phyloP scores from a whole-genome alignment of 2,797 vertebrate species.

The Spondyliosoma cantharus region DNA sequence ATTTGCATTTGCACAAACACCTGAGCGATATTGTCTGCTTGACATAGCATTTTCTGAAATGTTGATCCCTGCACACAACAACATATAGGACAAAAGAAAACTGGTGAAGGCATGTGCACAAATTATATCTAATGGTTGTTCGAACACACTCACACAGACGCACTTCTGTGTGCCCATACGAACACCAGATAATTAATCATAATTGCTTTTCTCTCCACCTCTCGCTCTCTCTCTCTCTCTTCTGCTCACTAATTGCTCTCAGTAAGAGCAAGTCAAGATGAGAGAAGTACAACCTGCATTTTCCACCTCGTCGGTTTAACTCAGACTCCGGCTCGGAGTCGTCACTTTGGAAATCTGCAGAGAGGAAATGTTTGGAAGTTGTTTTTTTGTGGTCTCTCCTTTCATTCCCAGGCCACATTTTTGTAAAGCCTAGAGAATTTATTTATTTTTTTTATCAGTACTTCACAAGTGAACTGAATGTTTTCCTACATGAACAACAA shows the following conservation, averaged over 20 bases:
- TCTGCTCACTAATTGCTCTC: slow-evolving; percentile 35
- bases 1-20: neutral
- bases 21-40: neutral
- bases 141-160: neutral
- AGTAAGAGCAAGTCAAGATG: slow-evolving; percentile 18
- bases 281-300: slow-evolving; percentile 32
- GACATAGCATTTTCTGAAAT: neutral
- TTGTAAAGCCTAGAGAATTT: neutral
- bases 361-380: neutral
- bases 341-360: neutral
- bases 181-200: slow-evolving; percentile 23
- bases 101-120: neutral
- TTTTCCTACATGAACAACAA: no score
- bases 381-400: no score
- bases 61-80: neutral
- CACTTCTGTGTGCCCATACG: slow-evolving; percentile 1
- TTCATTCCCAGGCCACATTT: no score
- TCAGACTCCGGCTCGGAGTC: neutral
- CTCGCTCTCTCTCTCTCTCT: neutral
- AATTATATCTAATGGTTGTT: slow-evolving; percentile 7
- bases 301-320: slow-evolving; percentile 13
- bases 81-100: neutral
- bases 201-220: slow-evolving; percentile 37
- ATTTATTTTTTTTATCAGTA: no score
- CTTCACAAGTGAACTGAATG: no score